Conservation (phyloP, 2,888 invertebrate genomes). For the Drosophila buzzatii region DNA sequence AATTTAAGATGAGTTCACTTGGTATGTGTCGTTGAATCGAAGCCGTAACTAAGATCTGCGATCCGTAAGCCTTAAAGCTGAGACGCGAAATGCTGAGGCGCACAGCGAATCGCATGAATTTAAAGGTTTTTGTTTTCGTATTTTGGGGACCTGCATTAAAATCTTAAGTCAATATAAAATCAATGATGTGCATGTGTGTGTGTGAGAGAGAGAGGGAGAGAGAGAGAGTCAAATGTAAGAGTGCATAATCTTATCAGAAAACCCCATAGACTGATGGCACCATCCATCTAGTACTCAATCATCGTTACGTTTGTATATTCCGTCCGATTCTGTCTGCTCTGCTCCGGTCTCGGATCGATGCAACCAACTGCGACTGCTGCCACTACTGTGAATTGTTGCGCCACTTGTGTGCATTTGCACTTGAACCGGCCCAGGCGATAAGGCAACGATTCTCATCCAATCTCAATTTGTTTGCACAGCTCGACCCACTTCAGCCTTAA, state of each 20-base stretch:
- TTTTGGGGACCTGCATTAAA: constrained; percentile 18
- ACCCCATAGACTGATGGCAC: constrained; percentile 17
- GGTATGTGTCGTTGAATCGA: background rate
- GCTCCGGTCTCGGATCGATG: constrained; percentile 40
- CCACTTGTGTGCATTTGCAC: constrained; percentile 72
- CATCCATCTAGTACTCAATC: constrained; percentile 60
- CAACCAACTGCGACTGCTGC: constrained; percentile 22
- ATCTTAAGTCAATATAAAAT: constrained; percentile 43
- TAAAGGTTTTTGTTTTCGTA: constrained; percentile 53
- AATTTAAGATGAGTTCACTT: background rate
- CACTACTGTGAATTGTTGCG: constrained; percentile 36
- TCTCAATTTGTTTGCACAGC: constrained; percentile 67
- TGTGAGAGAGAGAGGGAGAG: constrained; percentile 8
- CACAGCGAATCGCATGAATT: constrained; percentile 51
- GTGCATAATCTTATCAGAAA: constrained; percentile 71
- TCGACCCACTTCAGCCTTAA: constrained; percentile 59
- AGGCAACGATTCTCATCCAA: constrained; percentile 51
- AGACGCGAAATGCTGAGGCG: constrained; percentile 50
- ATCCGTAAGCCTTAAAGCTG: constrained; percentile 28
- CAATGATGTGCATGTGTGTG: constrained; percentile 36
- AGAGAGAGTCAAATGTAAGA: constrained; percentile 23
- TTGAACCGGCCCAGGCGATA: constrained; percentile 68
- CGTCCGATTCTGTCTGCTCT: constrained; percentile 10
- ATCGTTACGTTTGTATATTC: constrained; percentile 25
- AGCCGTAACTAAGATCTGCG: constrained; percentile 11